Percentiles rank a stretch among this genome's conserved stretches.
These are phyloP conservation scores for Cepaea nemoralis DNA, from an alignment of 1,140 invertebrate genomes.

Conservation along the genomic window DNA sequence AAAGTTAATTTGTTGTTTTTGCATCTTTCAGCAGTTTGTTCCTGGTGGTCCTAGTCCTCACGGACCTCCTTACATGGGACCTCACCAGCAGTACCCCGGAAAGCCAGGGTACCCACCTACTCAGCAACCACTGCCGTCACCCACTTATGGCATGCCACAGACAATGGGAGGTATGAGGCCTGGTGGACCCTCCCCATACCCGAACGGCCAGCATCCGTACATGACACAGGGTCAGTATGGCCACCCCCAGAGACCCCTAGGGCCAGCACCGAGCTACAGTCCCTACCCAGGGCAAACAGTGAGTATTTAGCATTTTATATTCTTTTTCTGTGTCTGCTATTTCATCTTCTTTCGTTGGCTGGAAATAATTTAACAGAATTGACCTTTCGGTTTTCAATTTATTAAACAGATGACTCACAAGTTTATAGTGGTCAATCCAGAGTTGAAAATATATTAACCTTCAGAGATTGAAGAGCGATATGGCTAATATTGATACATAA, in stretches of 20 bases:
- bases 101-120: conserved; percentile 66
- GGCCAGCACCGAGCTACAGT: conserved; percentile 50
- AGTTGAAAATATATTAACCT: no score
- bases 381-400: no score
- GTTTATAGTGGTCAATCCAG: no score
- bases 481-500: no score
- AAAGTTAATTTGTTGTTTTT: no score
- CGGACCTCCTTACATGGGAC: conserved; percentile 44
- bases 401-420: no score
- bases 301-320: no score
- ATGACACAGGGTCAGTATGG: conserved; percentile 59
- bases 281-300: conserved; percentile 50
- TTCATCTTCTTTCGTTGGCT: no score
- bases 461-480: no score
- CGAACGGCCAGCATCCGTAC: conserved; percentile 62
- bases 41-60: conserved; percentile 44
- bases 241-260: conserved; percentile 43
- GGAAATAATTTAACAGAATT: no score
- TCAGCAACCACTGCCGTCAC: conserved; percentile 69
- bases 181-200: conserved; percentile 56
- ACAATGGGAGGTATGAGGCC: conserved; percentile 62
- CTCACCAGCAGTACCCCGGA: conserved; percentile 56
- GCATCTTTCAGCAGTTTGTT: conserved; percentile 43
- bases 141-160: conserved; percentile 63
- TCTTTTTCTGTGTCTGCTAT: no score